Base-by-base conservation (phyloP, 2,113 vertebrate genomes). In the Mungos mungo region DNA sequence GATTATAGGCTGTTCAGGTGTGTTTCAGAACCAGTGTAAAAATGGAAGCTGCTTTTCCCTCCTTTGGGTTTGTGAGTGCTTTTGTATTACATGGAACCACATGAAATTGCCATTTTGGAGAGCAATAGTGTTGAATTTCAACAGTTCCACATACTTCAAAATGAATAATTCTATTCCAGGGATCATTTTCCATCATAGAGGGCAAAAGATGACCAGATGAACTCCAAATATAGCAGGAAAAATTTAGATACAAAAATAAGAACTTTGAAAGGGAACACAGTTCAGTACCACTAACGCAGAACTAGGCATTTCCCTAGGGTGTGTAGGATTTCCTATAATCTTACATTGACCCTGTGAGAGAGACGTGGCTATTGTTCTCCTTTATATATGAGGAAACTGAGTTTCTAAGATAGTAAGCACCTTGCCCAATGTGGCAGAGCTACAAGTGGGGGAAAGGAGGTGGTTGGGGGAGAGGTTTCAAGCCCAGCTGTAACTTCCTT, bases 191-290 rank as follows among this genome's bases (percentile, higher is more conserved):
- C 25, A 81, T 33, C 23, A n/a, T 3, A 38, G 57, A 50, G 25
- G 31, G n/a, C 38, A 80, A 84, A 85, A 33, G 21, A 65, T 57
- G 87, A 41, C 52, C 47, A 60, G 7, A 15, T 38, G 29, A 87
- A 90, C 57, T 79, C 25, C 93, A 74, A 74, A 23, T 57, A n/a
- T 76, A 85, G 63, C 27, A 88, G 81, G 72, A 94, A 45, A 31
- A 88, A 88, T 74, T 87, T 81, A 86, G 77, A 68, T 83, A 57
- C 84, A 65, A 74, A 85, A 96, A 60, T 66, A 66, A 71, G 65
- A 88, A 72, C 50, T 91, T 82, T 86, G 45, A 21, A 82, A 86
- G 15, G 35, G 38, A 79, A 69, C 2, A 6, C 13, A 11, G 33
- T 71, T 96, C 50, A n/a, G 16, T 57, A 38, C 33, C 50, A 41